A percentile compares a stretch with the other conserved stretches of the same genome.
Conservation (phyloP, 2,113 vertebrate genomes). For the Lichenostomus cassidix region DNA sequence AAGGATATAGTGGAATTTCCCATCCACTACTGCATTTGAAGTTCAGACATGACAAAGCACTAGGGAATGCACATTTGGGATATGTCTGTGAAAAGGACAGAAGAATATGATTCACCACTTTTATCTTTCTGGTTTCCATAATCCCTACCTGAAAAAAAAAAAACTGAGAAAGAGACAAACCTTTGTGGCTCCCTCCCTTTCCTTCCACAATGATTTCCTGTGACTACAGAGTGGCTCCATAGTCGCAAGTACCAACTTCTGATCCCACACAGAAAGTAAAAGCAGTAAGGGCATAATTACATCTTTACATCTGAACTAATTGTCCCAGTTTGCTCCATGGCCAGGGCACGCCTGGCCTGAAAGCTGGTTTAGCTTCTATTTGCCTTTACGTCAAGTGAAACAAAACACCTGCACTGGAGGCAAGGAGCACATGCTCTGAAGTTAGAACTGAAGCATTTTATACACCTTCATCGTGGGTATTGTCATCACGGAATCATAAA, state of each 20-base stretch:
- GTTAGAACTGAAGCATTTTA: neutral
- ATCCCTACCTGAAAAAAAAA: neutral
- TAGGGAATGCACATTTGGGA: slow-evolving; percentile 32
- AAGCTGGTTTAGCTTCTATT: neutral
- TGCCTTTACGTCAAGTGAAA: neutral
- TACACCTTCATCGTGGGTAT: neutral
- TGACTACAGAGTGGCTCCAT: neutral
- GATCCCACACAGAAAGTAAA: slow-evolving; percentile 4
- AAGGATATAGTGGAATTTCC: slow-evolving; percentile 49
- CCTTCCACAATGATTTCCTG: neutral
- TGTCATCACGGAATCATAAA: neutral
- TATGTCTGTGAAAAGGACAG: neutral
- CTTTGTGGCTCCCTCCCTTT: neutral
- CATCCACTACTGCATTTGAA: slow-evolving; percentile 8
- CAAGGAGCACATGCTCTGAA: neutral
- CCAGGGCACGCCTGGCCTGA: neutral
- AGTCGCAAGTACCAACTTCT: neutral
- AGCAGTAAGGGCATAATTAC: neutral
- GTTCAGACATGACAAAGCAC: slow-evolving; percentile 45
- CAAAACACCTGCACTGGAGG: neutral
- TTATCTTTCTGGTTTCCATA: neutral
- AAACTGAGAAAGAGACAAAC: neutral
- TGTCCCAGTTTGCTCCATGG: neutral
- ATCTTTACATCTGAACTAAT: neutral
- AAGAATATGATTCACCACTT: slow-evolving; percentile 18